Percentiles rank a stretch among this genome's conserved stretches.
Conservation (phyloP, 2,113 vertebrate species). For the Amphilophus citrinellus region DNA sequence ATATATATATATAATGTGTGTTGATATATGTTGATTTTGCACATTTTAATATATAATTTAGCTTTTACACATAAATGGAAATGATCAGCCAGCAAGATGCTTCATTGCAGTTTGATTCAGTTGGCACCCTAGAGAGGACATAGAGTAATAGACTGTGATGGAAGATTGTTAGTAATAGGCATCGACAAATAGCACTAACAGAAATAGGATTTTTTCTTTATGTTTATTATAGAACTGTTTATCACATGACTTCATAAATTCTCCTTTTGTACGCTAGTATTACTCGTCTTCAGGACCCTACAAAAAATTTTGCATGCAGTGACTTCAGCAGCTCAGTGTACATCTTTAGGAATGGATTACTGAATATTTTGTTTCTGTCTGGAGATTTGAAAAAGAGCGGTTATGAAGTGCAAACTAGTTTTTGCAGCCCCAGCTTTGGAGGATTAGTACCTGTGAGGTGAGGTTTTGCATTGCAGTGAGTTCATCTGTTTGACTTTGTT, state of each 20-base stretch:
- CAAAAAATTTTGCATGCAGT: conserved; percentile 5
- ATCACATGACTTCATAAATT: background rate
- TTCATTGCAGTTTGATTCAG: background rate
- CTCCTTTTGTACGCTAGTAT: background rate
- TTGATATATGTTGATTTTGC: conserved; percentile 78
- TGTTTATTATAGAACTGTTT: conserved; percentile 1
- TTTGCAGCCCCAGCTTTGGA: background rate
- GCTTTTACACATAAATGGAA: conserved; percentile 49
- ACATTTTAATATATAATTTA: conserved; percentile 81
- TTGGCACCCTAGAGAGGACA: background rate
- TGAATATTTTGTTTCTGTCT: background rate
- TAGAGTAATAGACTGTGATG: conserved; percentile 21
- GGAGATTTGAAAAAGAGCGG: background rate
- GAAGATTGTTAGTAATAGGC: conserved; percentile 43
- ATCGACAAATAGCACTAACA: conserved; percentile 46
- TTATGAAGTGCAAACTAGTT: background rate
- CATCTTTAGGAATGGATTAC: background rate
- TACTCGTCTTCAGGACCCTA: conserved; percentile 4
- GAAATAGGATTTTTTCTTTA: conserved; percentile 29
- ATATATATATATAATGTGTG: no score
- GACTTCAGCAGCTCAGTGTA: background rate
- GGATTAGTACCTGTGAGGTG: background rate
- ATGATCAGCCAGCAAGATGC: conserved; percentile 43
- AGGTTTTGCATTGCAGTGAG: background rate
- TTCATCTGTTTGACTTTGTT: background rate